Evolutionary conservation across 2,797 vertebrate species (phyloP).

Genomic region (Taenioides sp.): DNA sequence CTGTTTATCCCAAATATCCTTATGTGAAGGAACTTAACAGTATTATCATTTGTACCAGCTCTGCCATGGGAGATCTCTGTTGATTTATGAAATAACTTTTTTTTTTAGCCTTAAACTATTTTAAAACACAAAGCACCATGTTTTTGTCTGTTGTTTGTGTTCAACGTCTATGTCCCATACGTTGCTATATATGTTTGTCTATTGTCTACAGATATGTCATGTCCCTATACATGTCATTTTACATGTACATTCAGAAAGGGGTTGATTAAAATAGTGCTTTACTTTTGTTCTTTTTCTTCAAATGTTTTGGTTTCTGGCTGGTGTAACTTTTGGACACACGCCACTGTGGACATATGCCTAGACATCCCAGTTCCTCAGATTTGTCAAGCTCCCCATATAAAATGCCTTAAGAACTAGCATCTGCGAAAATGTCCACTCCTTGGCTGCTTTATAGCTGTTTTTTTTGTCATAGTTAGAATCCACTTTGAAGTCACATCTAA

Average conservation of each 20-base stretch:
- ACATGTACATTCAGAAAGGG: slow-evolving; percentile 52
- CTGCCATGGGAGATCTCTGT: slow-evolving; percentile 59
- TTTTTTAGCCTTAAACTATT: slow-evolving; percentile 44
- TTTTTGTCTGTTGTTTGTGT: slow-evolving; percentile 49
- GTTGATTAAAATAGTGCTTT: slow-evolving; percentile 37
- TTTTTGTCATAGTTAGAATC: slow-evolving; percentile 42
- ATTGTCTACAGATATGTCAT: slow-evolving; percentile 45
- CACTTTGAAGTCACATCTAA: slow-evolving; percentile 59
- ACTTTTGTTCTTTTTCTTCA: slow-evolving; percentile 48
- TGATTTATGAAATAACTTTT: slow-evolving; percentile 48
- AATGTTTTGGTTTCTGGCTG: slow-evolving; percentile 49
- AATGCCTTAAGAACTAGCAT: slow-evolving; percentile 53
- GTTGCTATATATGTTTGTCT: slow-evolving; percentile 69
- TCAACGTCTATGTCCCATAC: slow-evolving; percentile 52
- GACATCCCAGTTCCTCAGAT: slow-evolving; percentile 54
- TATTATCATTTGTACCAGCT: slow-evolving; percentile 65
- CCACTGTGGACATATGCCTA: slow-evolving; percentile 56
- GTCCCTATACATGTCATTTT: slow-evolving; percentile 69
- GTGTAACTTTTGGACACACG: slow-evolving; percentile 64
- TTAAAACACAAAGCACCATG: slow-evolving; percentile 41
- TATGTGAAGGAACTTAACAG: slow-evolving; percentile 52
- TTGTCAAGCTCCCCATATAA: slow-evolving; percentile 55
- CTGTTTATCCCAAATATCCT: slow-evolving; percentile 58
- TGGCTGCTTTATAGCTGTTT: slow-evolving; percentile 60
- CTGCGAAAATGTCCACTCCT: slow-evolving; percentile 48